Base-by-base conservation (phyloP, 2,888 invertebrate genomes). In the Erebia epiphron region DNA sequence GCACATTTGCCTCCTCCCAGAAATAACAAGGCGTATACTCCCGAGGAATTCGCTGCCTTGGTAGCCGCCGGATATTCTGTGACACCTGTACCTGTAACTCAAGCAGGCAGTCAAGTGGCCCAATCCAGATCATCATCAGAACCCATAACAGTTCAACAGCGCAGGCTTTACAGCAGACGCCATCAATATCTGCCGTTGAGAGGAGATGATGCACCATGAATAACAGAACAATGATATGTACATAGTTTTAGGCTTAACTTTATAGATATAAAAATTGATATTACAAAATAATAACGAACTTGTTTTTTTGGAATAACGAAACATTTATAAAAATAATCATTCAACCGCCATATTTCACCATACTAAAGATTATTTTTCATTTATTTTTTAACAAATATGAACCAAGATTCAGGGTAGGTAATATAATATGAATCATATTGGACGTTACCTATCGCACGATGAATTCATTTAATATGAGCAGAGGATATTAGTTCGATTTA, bases 21-120 rank as follows among this genome's bases (percentile, higher is more conserved):
- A 74, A 94, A 94, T 70, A 92, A 91, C 74, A 93, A 89, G 75
- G 93, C 93, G 1, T 94, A 94, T 70, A 94, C 94, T 66, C 94
- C 92, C 70, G 93, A 94, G 69, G 94, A 94, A 75, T 94, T 94
- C 71, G 88, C 89, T 21, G 93, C 92, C 14, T 82, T 94, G 71
- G 86, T 94, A 56, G 93, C 90, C 13, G 94, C 94, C 70, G 94
- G 94, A 0, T 94, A 93, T 73, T 84, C 94, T 1, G 94, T 94
- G 1, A 94, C 94, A 2, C 94, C 94, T 49, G 85, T 94, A 54
- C 94, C 94, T 67, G 90, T 94, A 1, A 86, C 87, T 52, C 82
- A 89, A 1, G 67, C 81, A 35, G 85, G 81, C 69, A 77, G 85
- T 54, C 88, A 87, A 67, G 80, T 79, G 18, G 91, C 91, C 9